Conservation (phyloP, 2,888 invertebrate species). For the Xestia rhomboidea region DNA sequence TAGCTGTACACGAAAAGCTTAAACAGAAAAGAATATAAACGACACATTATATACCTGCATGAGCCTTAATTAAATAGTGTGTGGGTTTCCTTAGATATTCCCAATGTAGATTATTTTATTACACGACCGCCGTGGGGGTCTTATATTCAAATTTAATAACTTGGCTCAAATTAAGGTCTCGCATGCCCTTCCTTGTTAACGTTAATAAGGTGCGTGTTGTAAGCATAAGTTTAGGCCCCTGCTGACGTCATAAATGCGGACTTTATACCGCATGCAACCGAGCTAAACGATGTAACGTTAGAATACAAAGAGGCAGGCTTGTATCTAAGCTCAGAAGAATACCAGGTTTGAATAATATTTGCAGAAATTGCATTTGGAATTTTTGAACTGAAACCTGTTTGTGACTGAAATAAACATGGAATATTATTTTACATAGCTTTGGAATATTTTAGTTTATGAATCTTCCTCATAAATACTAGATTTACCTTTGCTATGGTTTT, state of each 20-base stretch:
- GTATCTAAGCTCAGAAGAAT: constrained; percentile 59
- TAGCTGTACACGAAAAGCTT: constrained; percentile 14
- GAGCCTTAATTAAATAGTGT: constrained; percentile 47
- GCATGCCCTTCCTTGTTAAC: constrained; percentile 70
- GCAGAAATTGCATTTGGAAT: constrained; percentile 51
- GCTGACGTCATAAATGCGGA: constrained; percentile 63
- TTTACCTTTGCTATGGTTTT: constrained; percentile 19
- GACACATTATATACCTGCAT: constrained; percentile 19
- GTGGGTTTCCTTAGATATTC: constrained; percentile 48
- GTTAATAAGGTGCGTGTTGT: constrained; percentile 76
- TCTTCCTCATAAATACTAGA: constrained; percentile 25
- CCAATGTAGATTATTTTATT: constrained; percentile 65
- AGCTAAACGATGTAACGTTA: constrained; percentile 52
- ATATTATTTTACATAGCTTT: constrained; percentile 31
- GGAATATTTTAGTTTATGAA: constrained; percentile 6
- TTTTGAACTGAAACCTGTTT: constrained; percentile 46
- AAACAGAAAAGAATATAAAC: constrained; percentile 37
- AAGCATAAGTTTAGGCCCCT: constrained; percentile 67
- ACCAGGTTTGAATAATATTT: constrained; percentile 61
- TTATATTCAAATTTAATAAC: constrained; percentile 78
- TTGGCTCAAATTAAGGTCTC: constrained; percentile 70
- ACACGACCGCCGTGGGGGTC: constrained; percentile 61
- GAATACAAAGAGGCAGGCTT: constrained; percentile 61
- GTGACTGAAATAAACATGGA: constrained; percentile 40
- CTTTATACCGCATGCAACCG: constrained; percentile 52